phyloP scores from a whole-genome alignment of 2,888 invertebrate species.

The Rhogogaster chlorosoma region DNA sequence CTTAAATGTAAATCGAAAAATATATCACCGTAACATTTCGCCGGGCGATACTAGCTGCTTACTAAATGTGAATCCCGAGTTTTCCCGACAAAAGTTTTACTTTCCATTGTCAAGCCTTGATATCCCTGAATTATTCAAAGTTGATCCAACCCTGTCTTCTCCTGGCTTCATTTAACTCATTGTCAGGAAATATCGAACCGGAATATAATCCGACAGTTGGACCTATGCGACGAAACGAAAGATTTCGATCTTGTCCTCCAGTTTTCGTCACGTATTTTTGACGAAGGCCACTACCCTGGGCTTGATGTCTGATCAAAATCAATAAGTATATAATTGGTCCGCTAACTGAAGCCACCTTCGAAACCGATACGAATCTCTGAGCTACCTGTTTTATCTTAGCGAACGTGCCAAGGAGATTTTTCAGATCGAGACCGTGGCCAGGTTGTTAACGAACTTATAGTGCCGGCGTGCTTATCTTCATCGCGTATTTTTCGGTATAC shows the following conservation, averaged over 20 bases:
- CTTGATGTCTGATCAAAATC: constrained; percentile 39
- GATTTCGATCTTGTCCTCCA: constrained; percentile 10
- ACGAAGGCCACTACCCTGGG: not conserved
- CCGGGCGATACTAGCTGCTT: not conserved
- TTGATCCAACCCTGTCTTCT: not conserved
- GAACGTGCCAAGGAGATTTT: constrained; percentile 30
- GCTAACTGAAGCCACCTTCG: constrained; percentile 41
- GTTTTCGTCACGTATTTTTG: not conserved
- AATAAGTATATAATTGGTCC: constrained; percentile 48
- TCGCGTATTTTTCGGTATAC: constrained; percentile 15
- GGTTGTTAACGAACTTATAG: constrained; percentile 38
- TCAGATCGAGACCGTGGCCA: constrained; percentile 23
- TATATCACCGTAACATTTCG: constrained; percentile 11
- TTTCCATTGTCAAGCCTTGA: not conserved
- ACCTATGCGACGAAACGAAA: not conserved
- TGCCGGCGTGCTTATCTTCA: not conserved
- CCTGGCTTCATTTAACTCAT: not conserved
- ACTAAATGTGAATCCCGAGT: constrained; percentile 1
- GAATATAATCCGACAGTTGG: not conserved
- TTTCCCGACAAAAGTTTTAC: too few relatives aligned
- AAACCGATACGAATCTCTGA: constrained; percentile 26
- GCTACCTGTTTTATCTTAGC: constrained; percentile 44
- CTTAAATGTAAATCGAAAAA: constrained; percentile 48
- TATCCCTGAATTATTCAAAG: not conserved
- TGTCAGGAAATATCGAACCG: not conserved